These are phyloP conservation scores for Dipus sagitta DNA, from an alignment of 2,797 vertebrate species.

Conservation along the genomic window DNA sequence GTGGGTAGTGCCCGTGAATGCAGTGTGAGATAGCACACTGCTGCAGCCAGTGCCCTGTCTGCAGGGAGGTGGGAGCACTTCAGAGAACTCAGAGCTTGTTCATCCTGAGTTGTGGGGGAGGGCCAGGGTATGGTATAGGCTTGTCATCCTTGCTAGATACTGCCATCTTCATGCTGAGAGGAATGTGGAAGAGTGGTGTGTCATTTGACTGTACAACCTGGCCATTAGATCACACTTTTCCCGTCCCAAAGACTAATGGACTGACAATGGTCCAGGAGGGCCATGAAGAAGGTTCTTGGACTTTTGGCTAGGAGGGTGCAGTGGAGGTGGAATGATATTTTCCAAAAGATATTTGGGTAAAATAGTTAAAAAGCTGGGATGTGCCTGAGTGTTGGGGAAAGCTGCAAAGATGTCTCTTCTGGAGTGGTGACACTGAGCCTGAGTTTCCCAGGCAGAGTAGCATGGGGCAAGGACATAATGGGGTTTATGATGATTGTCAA, in stretches of 20 bases:
- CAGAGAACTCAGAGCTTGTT: not conserved
- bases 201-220: not conserved
- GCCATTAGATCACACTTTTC: not conserved
- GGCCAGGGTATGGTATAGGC: no score
- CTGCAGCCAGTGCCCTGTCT: not conserved
- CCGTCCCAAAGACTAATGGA: not conserved
- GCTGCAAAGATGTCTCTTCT: not conserved
- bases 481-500: no score
- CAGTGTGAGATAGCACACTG: no score
- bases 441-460: not conserved
- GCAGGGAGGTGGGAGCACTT: not conserved
- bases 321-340: not conserved
- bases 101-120: not conserved
- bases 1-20: fast-evolving
- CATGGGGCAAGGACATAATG: not conserved
- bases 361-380: not conserved
- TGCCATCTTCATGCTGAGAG: no score
- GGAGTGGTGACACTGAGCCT: not conserved
- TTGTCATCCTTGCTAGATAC: no score
- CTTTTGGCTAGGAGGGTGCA: not conserved
- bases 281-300: not conserved
- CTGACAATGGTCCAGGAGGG: not conserved
- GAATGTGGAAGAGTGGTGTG: not conserved
- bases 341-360: not conserved
- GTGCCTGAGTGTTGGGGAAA: not conserved